Base-by-base conservation (phyloP, 2,888 invertebrate species). In the Alitta virens region DNA sequence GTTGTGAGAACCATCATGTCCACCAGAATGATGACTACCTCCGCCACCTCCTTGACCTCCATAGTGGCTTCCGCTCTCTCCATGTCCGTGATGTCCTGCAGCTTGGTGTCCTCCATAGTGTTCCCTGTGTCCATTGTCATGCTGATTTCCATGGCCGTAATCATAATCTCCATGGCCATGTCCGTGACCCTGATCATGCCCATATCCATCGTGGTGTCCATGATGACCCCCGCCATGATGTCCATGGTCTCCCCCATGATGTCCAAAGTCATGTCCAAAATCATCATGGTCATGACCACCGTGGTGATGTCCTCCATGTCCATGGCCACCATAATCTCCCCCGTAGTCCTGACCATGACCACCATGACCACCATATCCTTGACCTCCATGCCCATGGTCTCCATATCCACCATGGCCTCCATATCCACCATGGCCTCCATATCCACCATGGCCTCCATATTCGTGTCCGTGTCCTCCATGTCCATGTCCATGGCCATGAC, bases 281-380 rank as follows among this genome's bases (percentile, higher is more conserved):
- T 55, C 38, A 33, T 40, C 38, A 33, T 55, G 55, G 21, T 23
- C 49, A 18, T 16, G 49, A 9, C 49, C 18, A 18, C 49, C 49
- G 21, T 23, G 21, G 16, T 49, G 49, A 49, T 49, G 49, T 14
- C 49, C 49, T 33, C 40, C 38, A 33, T 24, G 23, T 55, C 38
- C 55, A 38, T 55, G 55, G 1, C 55, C 55, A 7, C 55, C 40
- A 38, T 55, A 40, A 38, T 55, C 38, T 16, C 40, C 38, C 14
- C 40, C 38, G 21, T 55, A 21, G 18, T 21, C 18, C 2, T 38
- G 38, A 38, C 38, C 55, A 38, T 55, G 55, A 38, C 38, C 38
- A 7, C 55, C 55, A 38, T 55, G 55, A 18, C 40, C 38, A 2
- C 55, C 55, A 55, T 55, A 40, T 1, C 55, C 55, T 18, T 55